Base-by-base conservation (phyloP, 2,113 vertebrate species). In the Odontesthes bonariensis region DNA sequence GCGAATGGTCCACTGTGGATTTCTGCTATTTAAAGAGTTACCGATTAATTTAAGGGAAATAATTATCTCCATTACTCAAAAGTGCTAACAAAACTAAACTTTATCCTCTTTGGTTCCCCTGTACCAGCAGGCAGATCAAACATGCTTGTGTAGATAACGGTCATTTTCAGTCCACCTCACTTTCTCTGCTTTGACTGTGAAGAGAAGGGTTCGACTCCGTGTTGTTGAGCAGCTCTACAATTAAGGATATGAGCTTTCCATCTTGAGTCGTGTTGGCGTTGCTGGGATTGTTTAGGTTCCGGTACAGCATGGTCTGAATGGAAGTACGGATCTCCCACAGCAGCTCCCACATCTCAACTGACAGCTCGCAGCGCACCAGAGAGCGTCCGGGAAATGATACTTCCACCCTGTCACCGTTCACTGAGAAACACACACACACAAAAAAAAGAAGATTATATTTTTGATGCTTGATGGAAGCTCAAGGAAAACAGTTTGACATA, bases 251-350 rank as follows among this genome's bases (percentile, higher is more conserved):
- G 72, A 99, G 96, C 73, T 95, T 86, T 77, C 94, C 91, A 10
- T 99, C 95, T 82, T 97, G 95, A 20, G 40, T 6, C 0, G 83
- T 0, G 92, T 87, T 16, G 79, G 88, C 0, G 80, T 89, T 0
- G 86, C 84, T 62, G 76, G 93, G 92, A 0, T 89, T 91, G 75
- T 83, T 94, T 79, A 99, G 95, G 84, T 95, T 96, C 38, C 94
- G 95, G 81, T 96, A 92, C 66, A 98, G 89, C 97, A 99, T 98
- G 77, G 93, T 94, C 88, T 96, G 95, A 22, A 99, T 89, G 4
- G 97, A 96, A 2, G 93, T 93, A 3, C 97, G 96, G n/a, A 99
- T 91, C 19, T 96, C 95, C 69, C 95, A 94, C 65, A 99, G 94
- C 38, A 98, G 92, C 77, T 95, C 93, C 92, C 97, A 96, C 0